Evolutionary conservation across 2,888 invertebrate species (phyloP), one percentile per base, ranked within the genome.

Genomic region (Metellina segmentata): DNA sequence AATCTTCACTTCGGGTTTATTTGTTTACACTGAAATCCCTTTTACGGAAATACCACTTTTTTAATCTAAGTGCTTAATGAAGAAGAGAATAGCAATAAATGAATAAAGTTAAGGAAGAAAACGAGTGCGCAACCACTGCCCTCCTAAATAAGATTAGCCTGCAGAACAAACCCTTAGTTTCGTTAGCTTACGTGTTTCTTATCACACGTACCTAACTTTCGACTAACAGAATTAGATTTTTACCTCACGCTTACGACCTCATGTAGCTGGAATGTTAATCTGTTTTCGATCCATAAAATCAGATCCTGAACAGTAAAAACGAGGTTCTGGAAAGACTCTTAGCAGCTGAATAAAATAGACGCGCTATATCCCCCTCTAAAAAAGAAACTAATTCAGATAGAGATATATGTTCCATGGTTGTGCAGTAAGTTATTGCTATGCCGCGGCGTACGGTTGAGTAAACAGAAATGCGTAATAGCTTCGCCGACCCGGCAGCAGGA

Each of bases 391-490:
- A 74, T 75, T 75, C 4, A 61, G 34, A 77, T 20, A 49, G 34
- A 77, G 61, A 51, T 82, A 20, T 85, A 20, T 48, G 11, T 61
- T 61, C 13, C 52, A 52, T 48, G 49, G 16, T 49, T 19, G 51
- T 48, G 49, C 48, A 48, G 48, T 48, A 69, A 48, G 71, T 82
- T 82, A 82, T 74, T 74, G 13, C 83, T 72, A 53, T 74, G 19
- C 71, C n/a, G 5, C 71, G 6, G 53, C 19, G 16, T 48, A 75
- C 61, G 85, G 48, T 61, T 77, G 4, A 49, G 69, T 74, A 85
- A 85, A 77, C 77, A 49, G 85, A 85, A 85, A 85, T 69, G 53
- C 48, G 61, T 85, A 74, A 83, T 85, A 77, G 19, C 77, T 85
- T 85, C 75, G 53, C 13, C 34, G 7, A 61, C 16, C 51, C 69